Evolutionary conservation across 2,113 vertebrate genomes (phyloP).

Genomic region (Pipa parva): DNA sequence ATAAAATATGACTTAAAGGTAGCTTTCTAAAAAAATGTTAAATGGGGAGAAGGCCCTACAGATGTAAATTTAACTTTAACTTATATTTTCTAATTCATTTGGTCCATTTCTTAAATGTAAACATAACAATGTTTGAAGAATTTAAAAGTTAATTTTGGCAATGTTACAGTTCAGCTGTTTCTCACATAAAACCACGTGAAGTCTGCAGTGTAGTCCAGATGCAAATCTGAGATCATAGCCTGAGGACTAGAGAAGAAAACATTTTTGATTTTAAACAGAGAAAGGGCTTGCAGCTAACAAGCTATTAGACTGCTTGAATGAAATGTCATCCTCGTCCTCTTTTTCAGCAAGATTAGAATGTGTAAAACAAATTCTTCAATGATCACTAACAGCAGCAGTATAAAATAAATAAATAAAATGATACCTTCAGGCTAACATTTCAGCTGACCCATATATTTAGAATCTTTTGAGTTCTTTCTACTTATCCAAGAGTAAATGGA

Average conservation of each 20-base stretch:
- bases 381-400: slow-evolving; percentile 61
- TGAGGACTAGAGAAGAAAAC: slow-evolving; percentile 55
- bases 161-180: slow-evolving; percentile 58
- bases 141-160: slow-evolving; percentile 47
- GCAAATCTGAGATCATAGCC: slow-evolving; percentile 56
- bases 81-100: no score
- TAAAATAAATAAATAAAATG: slow-evolving; percentile 56
- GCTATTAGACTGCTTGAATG: slow-evolving; percentile 64
- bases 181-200: slow-evolving; percentile 57
- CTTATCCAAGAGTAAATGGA: no score
- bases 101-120: no score
- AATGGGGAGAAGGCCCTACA: no score
- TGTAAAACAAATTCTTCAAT: slow-evolving; percentile 61
- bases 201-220: slow-evolving; percentile 55
- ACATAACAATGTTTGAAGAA: no score
- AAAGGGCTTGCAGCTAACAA: slow-evolving; percentile 68
- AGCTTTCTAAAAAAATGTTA: no score
- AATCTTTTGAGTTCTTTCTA: no score
- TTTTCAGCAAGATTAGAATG: slow-evolving; percentile 56
- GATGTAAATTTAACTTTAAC: no score
- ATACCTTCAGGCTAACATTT: slow-evolving; percentile 50
- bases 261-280: slow-evolving; percentile 61
- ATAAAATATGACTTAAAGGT: no score
- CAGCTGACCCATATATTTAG: slow-evolving; percentile 38
- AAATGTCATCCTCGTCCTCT: slow-evolving; percentile 60